phyloP scores from a whole-genome alignment of 2,888 invertebrate genomes.

The Drosophila quinaria region DNA sequence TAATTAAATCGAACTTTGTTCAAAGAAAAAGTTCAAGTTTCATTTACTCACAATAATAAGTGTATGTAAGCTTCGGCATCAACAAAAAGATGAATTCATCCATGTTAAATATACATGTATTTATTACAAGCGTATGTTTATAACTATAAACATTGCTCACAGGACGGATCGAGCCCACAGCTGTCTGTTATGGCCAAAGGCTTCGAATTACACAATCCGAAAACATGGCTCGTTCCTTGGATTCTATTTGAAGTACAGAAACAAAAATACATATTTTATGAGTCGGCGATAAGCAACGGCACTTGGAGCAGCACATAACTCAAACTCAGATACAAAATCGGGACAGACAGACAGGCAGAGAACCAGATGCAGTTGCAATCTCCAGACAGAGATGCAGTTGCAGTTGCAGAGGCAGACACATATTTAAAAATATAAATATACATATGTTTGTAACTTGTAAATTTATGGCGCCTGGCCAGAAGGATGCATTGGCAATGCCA shows the following conservation, averaged over 20 bases:
- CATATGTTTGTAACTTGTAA: slow-evolving; percentile 9
- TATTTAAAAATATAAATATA: slow-evolving; percentile 27
- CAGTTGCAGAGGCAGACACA: slow-evolving; percentile 18
- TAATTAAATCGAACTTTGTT: no score
- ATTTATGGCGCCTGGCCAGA: slow-evolving; percentile 69
- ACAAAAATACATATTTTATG: slow-evolving; percentile 52
- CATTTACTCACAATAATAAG: not conserved
- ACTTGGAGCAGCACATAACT: slow-evolving; percentile 52
- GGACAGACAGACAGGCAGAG: not conserved
- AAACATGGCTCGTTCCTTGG: slow-evolving; percentile 30
- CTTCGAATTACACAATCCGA: slow-evolving; percentile 65
- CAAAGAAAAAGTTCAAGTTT: not conserved
- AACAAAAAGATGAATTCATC: no score
- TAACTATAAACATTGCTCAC: slow-evolving; percentile 16
- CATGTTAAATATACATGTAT: slow-evolving; percentile 22
- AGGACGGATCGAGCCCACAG: slow-evolving; percentile 19
- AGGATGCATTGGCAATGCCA: slow-evolving; percentile 58
- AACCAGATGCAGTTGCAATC: slow-evolving; percentile 13
- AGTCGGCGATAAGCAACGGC: slow-evolving; percentile 62
- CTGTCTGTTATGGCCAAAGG: slow-evolving; percentile 64
- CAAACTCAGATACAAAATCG: slow-evolving; percentile 33
- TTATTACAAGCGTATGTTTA: slow-evolving; percentile 27
- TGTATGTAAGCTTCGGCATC: not conserved
- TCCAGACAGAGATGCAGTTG: slow-evolving; percentile 9
- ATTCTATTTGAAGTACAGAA: slow-evolving; percentile 36